These are phyloP conservation scores for Pseudococcus viburni DNA, from an alignment of 2,888 invertebrate species.

Conservation along the genomic window DNA sequence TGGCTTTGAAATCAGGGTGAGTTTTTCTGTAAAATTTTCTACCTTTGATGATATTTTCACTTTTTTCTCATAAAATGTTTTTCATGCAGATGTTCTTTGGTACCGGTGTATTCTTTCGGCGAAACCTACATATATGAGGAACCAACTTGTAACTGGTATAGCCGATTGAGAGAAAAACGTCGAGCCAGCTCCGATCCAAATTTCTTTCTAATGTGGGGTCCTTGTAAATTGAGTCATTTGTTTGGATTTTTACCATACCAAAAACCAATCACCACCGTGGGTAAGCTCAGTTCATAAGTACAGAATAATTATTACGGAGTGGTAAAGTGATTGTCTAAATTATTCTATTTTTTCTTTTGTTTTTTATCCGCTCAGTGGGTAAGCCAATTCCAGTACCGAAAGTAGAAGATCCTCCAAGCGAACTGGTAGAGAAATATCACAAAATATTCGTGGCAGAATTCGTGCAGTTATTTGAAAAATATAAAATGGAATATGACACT, in stretches of 20 bases:
- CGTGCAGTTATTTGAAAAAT: neutral
- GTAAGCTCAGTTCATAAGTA: conserved; percentile 75
- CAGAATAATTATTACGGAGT: neutral
- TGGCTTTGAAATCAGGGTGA: conserved; percentile 83
- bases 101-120: conserved; percentile 91
- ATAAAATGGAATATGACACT: conserved; percentile 48
- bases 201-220: conserved; percentile 82
- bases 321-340: neutral
- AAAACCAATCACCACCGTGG: conserved; percentile 85
- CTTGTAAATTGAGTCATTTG: conserved; percentile 72
- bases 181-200: conserved; percentile 81
- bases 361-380: conserved; percentile 5
- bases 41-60: neutral
- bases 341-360: conserved; percentile 54
- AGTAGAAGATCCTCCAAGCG: conserved; percentile 24
- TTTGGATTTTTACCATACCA: conserved; percentile 89
- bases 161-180: conserved; percentile 79
- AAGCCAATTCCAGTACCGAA: conserved; percentile 51
- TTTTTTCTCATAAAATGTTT: neutral
- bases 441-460: conserved; percentile 40
- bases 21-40: conserved; percentile 68
- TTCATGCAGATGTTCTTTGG: conserved; percentile 79
- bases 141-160: conserved; percentile 77
- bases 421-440: conserved; percentile 49
- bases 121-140: conserved; percentile 90